phyloP scores from a whole-genome alignment of 2,888 invertebrate species.

The Conomelus anceps region DNA sequence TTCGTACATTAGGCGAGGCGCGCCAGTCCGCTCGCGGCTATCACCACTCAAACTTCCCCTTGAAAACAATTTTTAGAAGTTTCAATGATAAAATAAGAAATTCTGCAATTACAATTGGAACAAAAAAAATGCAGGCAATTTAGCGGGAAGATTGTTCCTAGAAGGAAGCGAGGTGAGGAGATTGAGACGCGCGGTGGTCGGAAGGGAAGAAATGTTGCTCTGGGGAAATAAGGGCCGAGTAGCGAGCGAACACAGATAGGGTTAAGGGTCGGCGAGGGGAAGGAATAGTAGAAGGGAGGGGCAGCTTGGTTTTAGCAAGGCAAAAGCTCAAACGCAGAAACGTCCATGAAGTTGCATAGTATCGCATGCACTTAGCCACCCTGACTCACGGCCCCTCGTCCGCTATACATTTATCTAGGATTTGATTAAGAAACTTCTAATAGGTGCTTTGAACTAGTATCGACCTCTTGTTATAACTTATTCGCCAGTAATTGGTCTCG shows the following conservation, averaged over 20 bases:
- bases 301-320: not conserved
- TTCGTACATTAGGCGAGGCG: not conserved
- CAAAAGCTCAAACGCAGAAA: not conserved
- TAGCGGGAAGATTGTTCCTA: not conserved
- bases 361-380: not conserved
- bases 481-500: no score
- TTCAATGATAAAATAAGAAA: not conserved
- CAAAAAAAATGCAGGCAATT: not conserved
- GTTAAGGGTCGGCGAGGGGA: not conserved
- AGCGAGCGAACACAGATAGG: not conserved
- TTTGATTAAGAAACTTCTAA: not conserved
- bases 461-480: not conserved
- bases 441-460: not conserved
- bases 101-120: not conserved
- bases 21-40: not conserved
- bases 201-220: not conserved
- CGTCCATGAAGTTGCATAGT: not conserved
- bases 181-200: not conserved
- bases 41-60: not conserved
- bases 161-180: conserved; percentile 3
- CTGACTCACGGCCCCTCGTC: not conserved
- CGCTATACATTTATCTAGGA: not conserved
- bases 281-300: not conserved
- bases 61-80: not conserved
- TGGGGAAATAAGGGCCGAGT: conserved; percentile 11